Evolutionary conservation across 1,140 invertebrate genomes (phyloP).

Genomic region (Cecropterus lyciades): DNA sequence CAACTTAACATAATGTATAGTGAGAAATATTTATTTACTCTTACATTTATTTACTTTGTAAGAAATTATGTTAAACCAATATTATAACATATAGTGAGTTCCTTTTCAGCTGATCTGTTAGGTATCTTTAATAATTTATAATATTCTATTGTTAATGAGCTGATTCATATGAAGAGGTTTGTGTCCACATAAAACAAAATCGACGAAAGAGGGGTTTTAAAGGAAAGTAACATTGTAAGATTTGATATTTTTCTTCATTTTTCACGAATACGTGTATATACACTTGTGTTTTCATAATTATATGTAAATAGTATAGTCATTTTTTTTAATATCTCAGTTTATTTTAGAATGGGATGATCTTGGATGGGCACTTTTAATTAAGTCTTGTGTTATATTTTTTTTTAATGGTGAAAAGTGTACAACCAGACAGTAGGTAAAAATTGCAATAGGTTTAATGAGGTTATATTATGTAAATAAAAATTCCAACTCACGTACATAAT

Average conservation of each 20-base stretch:
- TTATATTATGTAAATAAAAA: too few species aligned
- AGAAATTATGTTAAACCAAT: background rate
- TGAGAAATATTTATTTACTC: too few species aligned
- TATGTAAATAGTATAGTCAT: slow-evolving; percentile 9
- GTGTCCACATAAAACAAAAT: background rate
- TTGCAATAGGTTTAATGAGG: too few species aligned
- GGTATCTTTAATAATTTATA: background rate
- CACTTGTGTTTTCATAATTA: slow-evolving; percentile 7
- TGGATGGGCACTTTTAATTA: background rate
- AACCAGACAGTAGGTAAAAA: background rate
- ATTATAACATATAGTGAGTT: background rate
- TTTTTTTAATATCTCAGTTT: background rate
- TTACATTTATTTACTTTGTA: background rate
- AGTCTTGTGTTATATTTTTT: background rate
- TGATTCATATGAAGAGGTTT: background rate
- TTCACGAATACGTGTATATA: slow-evolving; percentile 16
- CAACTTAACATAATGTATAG: background rate
- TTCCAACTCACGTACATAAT: too few species aligned
- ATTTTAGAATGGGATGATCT: background rate
- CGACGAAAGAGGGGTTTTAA: background rate
- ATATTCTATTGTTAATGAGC: background rate
- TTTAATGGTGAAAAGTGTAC: too few species aligned
- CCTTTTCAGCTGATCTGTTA: background rate
- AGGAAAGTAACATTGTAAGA: background rate
- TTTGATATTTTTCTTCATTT: background rate